Conservation (phyloP, 2,888 invertebrate genomes). For the Periphyllus acericola region DNA sequence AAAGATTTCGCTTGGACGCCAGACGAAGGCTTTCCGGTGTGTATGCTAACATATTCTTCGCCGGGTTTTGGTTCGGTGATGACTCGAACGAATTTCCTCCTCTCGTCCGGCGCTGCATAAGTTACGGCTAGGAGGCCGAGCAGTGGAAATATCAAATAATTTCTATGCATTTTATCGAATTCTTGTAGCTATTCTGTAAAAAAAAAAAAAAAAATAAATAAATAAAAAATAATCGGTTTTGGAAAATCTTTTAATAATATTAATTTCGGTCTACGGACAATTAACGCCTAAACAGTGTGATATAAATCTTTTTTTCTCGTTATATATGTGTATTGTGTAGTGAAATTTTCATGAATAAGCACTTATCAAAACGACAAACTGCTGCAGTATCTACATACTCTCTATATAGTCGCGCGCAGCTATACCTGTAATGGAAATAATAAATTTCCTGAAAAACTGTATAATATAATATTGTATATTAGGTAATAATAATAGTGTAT, state of each 20-base stretch:
- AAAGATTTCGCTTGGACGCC: neutral
- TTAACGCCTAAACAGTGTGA: neutral
- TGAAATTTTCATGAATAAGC: neutral
- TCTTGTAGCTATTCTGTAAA: neutral
- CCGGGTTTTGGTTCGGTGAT: slow-evolving; percentile 75
- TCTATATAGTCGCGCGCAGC: neutral
- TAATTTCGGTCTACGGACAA: neutral
- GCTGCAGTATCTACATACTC: neutral
- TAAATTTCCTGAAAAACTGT: neutral
- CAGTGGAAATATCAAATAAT: slow-evolving; percentile 15
- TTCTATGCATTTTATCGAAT: slow-evolving; percentile 20
- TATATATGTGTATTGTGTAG: neutral
- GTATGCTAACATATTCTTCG: slow-evolving; percentile 76
- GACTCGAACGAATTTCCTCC: slow-evolving; percentile 70
- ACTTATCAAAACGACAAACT: neutral
- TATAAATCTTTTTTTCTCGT: neutral
- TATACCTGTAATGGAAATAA: neutral
- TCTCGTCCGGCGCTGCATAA: slow-evolving; percentile 3
- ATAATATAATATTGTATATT: neutral
- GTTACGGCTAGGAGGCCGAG: slow-evolving; percentile 19
- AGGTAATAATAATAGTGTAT: neutral
- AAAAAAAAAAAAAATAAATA: neutral
- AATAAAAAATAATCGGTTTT: neutral
- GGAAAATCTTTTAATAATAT: neutral
- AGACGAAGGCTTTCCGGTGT: slow-evolving; percentile 65